Base-by-base conservation (phyloP, 2,797 vertebrate species). In the Moxostoma hubbsi region DNA sequence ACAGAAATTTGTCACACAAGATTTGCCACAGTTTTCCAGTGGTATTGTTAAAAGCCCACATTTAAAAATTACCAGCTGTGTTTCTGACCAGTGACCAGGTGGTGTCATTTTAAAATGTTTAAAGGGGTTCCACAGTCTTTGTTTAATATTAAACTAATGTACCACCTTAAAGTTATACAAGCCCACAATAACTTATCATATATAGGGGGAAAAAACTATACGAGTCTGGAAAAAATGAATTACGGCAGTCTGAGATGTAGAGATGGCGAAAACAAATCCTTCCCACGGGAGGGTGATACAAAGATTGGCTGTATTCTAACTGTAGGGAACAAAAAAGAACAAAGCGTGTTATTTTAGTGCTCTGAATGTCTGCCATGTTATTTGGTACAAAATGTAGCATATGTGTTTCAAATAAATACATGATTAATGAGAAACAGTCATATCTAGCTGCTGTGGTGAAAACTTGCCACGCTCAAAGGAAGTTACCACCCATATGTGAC, bases 141-240 rank as follows among this genome's bases (percentile, higher is more conserved):
- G 90, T 91, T 92, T 89, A 85, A 89, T 91, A 83, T 86, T 87
- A 90, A 90, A 89, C 80, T 82, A 91, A 91, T 89, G 83, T 75
- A 81, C 83, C 83, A 79, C 88, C 85, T 90, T 90, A 81, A 84
- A 74, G 90, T 90, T 91, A 89, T 86, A 90, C 49, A 83, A 81
- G 73, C 81, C 73, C 58, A 77, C 80, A 83, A 59, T 88, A 86
- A 85, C 86, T 81, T 85, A 86, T 69, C 79, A 84, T 63, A 5
- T 71, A 54, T 54, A 61, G 18, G 80, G 73, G 70, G 85, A 86
- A 83, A 88, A 82, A 83, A 78, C 45, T 79, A 75, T 79, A 82
- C 71, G 83, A 55, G 84, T 79, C 75, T 90, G 90, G 89, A 92
- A 92, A 89, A 70, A 81, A 79, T 81, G 55, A 83, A 80, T 86